These are phyloP conservation scores for Dicentrarchus labrax DNA, from an alignment of 2,113 vertebrate species.

Conservation along the genomic window DNA sequence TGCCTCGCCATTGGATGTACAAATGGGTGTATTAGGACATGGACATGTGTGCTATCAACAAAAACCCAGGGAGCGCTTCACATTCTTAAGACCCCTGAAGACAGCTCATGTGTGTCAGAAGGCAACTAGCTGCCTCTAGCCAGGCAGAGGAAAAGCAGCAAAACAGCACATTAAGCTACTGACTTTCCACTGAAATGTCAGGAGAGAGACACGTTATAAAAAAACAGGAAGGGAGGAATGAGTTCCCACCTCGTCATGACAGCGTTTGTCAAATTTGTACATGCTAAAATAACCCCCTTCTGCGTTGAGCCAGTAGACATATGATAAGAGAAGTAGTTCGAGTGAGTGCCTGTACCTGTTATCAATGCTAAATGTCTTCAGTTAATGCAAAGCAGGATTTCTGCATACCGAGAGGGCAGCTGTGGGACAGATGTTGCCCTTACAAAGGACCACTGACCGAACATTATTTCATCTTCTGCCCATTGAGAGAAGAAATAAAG, in stretches of 20 bases:
- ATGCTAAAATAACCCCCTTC: slow-evolving; percentile 29
- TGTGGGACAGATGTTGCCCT: slow-evolving; percentile 8
- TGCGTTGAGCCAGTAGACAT: neutral
- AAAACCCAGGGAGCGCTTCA: slow-evolving; percentile 57
- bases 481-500: slow-evolving; percentile 28
- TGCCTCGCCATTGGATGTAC: slow-evolving; percentile 15
- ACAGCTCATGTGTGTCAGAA: slow-evolving; percentile 72
- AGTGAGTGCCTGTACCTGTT: slow-evolving; percentile 43
- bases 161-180: slow-evolving; percentile 59
- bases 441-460: slow-evolving; percentile 12
- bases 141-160: slow-evolving; percentile 72
- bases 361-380: slow-evolving; percentile 8
- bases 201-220: slow-evolving; percentile 6
- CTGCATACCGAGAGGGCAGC: neutral
- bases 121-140: slow-evolving; percentile 72
- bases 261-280: slow-evolving; percentile 23
- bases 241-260: neutral
- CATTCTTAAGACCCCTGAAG: slow-evolving; percentile 67
- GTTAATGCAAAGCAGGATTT: slow-evolving; percentile 20
- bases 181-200: slow-evolving; percentile 50
- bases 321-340: slow-evolving; percentile 5
- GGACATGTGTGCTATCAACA: slow-evolving; percentile 8
- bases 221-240: neutral
- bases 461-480: slow-evolving; percentile 27
- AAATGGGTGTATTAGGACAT: slow-evolving; percentile 31